Evolutionary conservation across 1,140 invertebrate species (phyloP).

Genomic region (Anastatus disparis): DNA sequence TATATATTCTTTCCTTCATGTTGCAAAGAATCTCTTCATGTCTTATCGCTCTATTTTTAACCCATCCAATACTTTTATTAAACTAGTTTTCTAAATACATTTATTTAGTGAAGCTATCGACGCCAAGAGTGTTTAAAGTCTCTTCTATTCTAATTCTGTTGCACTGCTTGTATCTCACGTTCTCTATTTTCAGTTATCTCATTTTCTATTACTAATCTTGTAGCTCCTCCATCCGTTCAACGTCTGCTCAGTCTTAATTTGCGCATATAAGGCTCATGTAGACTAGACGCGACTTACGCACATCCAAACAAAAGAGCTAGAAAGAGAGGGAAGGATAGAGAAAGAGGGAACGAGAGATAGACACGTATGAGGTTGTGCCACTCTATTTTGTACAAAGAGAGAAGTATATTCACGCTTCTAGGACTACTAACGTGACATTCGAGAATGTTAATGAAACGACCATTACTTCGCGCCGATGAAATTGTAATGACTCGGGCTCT

Average conservation of each 20-base stretch:
- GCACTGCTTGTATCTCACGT: neutral
- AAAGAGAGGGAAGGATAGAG: neutral
- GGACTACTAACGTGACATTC: conserved; percentile 16
- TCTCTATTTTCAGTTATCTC: neutral
- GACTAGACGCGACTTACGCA: neutral
- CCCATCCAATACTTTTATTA: too few species aligned
- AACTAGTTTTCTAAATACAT: too few species aligned
- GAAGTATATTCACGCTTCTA: too few species aligned
- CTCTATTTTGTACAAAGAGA: neutral
- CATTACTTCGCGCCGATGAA: conserved; percentile 28
- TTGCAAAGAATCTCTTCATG: too few species aligned
- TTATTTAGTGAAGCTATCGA: too few species aligned
- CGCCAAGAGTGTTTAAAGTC: too few species aligned
- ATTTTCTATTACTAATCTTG: conserved; percentile 4
- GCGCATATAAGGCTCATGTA: neutral
- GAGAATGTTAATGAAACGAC: conserved; percentile 38
- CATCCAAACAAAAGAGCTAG: neutral
- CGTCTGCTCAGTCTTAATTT: neutral
- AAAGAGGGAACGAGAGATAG: neutral
- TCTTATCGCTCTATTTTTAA: too few species aligned
- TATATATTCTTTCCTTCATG: too few species aligned
- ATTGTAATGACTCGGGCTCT: conserved; percentile 22
- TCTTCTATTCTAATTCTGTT: too few species aligned
- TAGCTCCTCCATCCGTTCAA: neutral
- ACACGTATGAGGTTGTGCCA: neutral